Evolutionary conservation across 1,140 invertebrate species (phyloP), one percentile per base, ranked within the genome.

Genomic region (Ladona fulva): DNA sequence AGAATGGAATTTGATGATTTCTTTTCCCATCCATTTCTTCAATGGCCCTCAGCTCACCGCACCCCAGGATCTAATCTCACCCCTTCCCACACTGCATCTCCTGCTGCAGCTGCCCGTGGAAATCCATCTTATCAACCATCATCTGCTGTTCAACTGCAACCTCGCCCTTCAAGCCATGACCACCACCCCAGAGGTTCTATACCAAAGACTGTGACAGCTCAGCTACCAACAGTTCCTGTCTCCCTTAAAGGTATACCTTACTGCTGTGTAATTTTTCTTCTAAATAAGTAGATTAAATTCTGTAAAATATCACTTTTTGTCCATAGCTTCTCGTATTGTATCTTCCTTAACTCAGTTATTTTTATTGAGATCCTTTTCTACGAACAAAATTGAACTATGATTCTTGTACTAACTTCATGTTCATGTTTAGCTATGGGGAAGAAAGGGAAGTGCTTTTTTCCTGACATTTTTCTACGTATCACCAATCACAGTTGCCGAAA

Each of bases 1-100:
- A 89, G 98, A 78, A 97, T 99, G 89, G 92, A 95, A 77, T 99
- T 99, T 86, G 95, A 98, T 81, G 90, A 91, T 78, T 98, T 98
- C 87, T 98, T 98, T 87, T 92, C 90, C 83, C 97, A 99, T 86
- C 88, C 92, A 66, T 98, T 98, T 85, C 87, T 98, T 77, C 91
- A 93, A 83, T 89, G 92, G 77, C 88, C 89, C 12, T 86, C 88
- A 79, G 87, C 79, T 59, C 24, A 87, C 74, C 77, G 83, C 76
- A 85, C 84, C 76, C 87, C 87, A 78, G 84, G 85, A 42, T 16
- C 52, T 22, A 66, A 66, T 66, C 52, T 66, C 52, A 66, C 14
- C 12, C 3, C 52, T 66, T 12, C 81, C 25, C 81, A 80, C 22
- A 78, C 80, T 25, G 74, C 81, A 44, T 81, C 82, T 22, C 78